These are phyloP conservation scores for Malacoraja senta DNA, from an alignment of 2,797 vertebrate species.

Conservation along the genomic window DNA sequence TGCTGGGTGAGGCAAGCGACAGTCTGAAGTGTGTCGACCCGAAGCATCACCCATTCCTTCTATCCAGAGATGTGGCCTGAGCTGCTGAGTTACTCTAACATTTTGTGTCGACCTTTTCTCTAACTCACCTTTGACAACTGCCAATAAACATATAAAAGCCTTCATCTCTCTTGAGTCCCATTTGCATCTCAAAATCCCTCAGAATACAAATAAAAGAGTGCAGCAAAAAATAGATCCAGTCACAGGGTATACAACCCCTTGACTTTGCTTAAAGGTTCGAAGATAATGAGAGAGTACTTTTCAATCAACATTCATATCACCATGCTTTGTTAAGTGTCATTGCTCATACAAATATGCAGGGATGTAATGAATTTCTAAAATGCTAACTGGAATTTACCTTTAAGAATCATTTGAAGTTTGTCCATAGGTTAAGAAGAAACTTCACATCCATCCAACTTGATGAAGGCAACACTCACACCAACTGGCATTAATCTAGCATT, in stretches of 20 bases:
- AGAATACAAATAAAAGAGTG: neutral
- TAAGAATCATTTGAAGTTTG: neutral
- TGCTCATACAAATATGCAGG: neutral
- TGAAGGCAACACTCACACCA: neutral
- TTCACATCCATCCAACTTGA: neutral
- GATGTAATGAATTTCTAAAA: neutral
- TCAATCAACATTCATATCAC: neutral
- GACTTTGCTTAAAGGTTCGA: neutral
- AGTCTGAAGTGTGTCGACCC: neutral
- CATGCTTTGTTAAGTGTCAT: neutral
- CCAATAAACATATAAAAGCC: too few species aligned
- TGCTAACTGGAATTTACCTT: neutral
- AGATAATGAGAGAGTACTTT: neutral
- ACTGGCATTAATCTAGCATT: neutral
- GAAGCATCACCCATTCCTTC: too few species aligned
- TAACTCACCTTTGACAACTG: too few species aligned
- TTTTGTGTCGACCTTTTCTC: too few species aligned
- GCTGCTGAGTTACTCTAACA: too few species aligned
- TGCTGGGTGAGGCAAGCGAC: neutral
- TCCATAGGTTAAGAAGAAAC: neutral
- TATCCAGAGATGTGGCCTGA: too few species aligned
- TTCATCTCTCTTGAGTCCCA: too few species aligned
- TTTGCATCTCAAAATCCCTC: neutral
- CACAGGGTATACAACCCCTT: neutral
- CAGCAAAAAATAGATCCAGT: neutral